Evolutionary conservation across 2,113 vertebrate species (phyloP).

Genomic region (Ceuthmochares aereus): DNA sequence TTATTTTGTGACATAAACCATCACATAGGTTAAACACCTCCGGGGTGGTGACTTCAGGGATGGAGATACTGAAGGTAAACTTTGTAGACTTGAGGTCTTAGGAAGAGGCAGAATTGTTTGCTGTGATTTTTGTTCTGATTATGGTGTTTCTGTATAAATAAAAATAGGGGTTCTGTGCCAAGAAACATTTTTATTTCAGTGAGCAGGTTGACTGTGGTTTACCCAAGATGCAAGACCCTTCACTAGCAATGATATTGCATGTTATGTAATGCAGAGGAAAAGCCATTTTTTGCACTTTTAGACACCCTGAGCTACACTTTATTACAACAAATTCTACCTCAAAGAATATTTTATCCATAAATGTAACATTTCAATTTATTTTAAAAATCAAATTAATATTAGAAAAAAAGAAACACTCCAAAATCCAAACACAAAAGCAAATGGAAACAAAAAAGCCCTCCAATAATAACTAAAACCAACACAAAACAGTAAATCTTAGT

Average conservation of each 20-base stretch:
- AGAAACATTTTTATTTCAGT: neutral
- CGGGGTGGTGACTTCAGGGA: no score
- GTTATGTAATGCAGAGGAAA: neutral
- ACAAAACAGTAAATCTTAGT: neutral
- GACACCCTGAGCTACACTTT: neutral
- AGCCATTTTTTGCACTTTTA: neutral
- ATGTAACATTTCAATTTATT: neutral
- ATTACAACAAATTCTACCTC: neutral
- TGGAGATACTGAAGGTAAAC: neutral
- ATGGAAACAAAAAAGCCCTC: accelerated
- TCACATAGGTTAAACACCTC: neutral
- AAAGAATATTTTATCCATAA: neutral
- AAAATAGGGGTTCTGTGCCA: neutral
- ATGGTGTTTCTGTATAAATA: neutral
- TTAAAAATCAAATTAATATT: neutral
- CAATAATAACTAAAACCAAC: neutral
- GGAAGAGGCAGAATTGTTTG: neutral
- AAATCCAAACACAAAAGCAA: neutral
- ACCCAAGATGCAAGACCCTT: neutral
- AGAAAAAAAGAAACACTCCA: neutral
- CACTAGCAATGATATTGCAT: neutral
- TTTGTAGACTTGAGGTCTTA: neutral
- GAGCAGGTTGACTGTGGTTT: neutral
- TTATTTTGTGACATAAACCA: neutral
- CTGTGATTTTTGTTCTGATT: neutral